Evolutionary conservation across 2,888 invertebrate genomes (phyloP), one percentile per base, ranked within the genome.

Genomic region (Drosophila melanosoma): DNA sequence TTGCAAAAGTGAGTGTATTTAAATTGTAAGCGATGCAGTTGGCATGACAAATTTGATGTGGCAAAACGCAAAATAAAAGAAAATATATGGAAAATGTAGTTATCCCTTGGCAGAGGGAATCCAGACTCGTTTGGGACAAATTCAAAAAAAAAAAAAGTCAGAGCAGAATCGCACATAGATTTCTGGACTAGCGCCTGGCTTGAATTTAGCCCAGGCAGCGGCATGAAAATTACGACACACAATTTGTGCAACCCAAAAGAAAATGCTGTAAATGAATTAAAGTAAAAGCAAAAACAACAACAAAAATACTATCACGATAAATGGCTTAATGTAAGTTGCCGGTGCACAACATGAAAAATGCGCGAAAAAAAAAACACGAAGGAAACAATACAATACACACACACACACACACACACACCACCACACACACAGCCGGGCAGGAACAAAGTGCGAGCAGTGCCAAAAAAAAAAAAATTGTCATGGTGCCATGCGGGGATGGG

Each of bases 261-360:
- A 56, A 54, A 63, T 40, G 49, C 58, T 54, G 49, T 40, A 57
- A 48, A 66, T 58, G 66, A 88, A 89, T 84, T 86, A 78, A 89
- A 81, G 69, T 75, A 69, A 66, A 77, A 61, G 73, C 72, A 72
- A 72, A 71, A 52, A 74, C 59, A 76, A 51, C 51, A 35, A 52
- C 49, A 38, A 64, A 64, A 33, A 51, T 56, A 81, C 77, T 72
- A 83, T 72, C 75, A 85, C 88, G 90, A 85, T 88, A 86, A 88
- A 85, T 88, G 86, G 88, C 85, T 90, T 88, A 86, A 78, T 86
- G 81, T 83, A 88, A 90, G 78, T 80, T 85, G 69, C 67, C 77
- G 78, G 72, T 81, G 81, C 75, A 81, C 76, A 86, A 89, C 70
- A 84, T 81, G 83, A 89, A 74, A 82, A 76, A 74, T 68, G 68